Evolutionary conservation across 1,140 invertebrate species (phyloP).

Genomic region (Eumeta japonica): DNA sequence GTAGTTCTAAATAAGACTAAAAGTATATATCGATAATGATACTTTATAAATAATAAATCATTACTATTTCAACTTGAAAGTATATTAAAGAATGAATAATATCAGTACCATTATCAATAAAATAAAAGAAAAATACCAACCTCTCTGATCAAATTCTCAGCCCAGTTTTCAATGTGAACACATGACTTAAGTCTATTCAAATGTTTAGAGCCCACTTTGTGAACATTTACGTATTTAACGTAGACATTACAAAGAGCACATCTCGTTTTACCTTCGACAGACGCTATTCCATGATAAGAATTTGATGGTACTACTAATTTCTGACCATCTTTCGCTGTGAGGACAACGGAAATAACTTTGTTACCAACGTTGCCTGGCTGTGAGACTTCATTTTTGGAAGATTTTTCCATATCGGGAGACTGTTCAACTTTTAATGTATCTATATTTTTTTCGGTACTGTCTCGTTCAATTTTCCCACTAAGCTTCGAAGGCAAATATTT

Average conservation of each 20-base stretch:
- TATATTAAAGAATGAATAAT: constrained; percentile 1
- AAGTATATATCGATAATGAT: no score
- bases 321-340: constrained; percentile 20
- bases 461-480: no score
- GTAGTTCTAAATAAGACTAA: no score
- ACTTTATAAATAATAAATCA: no score
- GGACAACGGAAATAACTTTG: no score
- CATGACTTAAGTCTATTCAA: constrained; percentile 13
- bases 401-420: no score
- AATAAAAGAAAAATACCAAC: constrained; percentile 11
- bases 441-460: no score
- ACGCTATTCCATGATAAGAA: constrained; percentile 24
- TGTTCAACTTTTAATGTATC: no score
- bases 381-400: no score
- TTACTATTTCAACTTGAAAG: no score
- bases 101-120: background rate
- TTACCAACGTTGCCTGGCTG: no score
- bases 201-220: constrained; percentile 18
- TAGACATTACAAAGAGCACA: constrained; percentile 23
- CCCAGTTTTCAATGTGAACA: constrained; percentile 20
- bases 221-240: constrained; percentile 14
- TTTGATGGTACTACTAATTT: constrained; percentile 27
- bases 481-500: no score
- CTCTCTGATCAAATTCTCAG: constrained; percentile 28
- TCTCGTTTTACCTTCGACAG: constrained; percentile 11